These are phyloP conservation scores for Meloe dianella DNA, from an alignment of 2,888 invertebrate genomes.

Conservation along the genomic window DNA sequence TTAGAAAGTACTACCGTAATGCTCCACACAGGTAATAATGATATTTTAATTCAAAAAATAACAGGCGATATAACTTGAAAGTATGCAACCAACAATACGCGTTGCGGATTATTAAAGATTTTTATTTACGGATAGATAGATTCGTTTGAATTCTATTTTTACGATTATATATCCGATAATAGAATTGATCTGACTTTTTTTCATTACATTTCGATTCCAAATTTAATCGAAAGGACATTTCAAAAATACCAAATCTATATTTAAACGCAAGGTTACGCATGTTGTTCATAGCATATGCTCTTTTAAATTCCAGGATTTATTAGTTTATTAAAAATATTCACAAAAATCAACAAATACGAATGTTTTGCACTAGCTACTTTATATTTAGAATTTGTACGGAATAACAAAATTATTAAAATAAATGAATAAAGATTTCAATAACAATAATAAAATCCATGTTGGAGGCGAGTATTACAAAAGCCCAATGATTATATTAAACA, in stretches of 20 bases:
- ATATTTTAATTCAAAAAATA: background rate
- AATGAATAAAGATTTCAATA: too few species aligned
- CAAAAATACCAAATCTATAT: slow-evolving; percentile 1
- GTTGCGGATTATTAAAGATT: background rate
- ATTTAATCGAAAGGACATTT: background rate
- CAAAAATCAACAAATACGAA: background rate
- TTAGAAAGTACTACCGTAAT: slow-evolving; percentile 64
- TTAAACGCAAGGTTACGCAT: background rate
- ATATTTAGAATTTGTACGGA: too few species aligned
- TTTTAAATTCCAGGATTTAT: slow-evolving; percentile 3
- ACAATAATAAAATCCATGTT: background rate
- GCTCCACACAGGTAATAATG: slow-evolving; percentile 62
- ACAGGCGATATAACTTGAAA: background rate
- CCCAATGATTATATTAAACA: background rate
- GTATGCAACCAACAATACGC: background rate
- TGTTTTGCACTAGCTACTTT: too few species aligned
- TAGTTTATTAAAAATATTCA: background rate
- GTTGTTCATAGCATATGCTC: background rate
- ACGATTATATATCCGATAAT: too few species aligned
- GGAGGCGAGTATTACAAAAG: background rate
- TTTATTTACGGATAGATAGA: too few species aligned
- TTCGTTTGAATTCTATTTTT: too few species aligned
- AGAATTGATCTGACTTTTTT: too few species aligned
- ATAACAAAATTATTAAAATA: too few species aligned
- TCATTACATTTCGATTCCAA: background rate